These are phyloP conservation scores for Odontocerum albicorne DNA, from an alignment of 2,888 invertebrate genomes.

Conservation along the genomic window DNA sequence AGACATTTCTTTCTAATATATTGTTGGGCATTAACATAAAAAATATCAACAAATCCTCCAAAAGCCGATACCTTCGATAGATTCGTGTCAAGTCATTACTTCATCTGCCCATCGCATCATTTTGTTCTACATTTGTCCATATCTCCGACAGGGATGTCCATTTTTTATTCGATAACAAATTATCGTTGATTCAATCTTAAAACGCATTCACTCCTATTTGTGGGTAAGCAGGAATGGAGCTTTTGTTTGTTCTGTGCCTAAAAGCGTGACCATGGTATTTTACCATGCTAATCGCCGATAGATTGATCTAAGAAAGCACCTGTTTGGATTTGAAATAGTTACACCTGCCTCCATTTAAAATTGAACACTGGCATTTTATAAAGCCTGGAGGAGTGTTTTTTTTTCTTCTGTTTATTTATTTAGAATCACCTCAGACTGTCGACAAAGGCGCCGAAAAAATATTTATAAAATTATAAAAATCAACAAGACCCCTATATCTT, in stretches of 20 bases:
- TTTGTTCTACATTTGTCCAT: slow-evolving; percentile 1
- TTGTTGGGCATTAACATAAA: no score
- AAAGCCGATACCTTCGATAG: background rate
- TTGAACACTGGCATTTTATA: slow-evolving; percentile 14
- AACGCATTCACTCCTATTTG: slow-evolving; percentile 9
- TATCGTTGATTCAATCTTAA: slow-evolving; percentile 12
- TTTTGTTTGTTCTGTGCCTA: slow-evolving; percentile 14
- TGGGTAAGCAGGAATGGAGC: slow-evolving; percentile 1
- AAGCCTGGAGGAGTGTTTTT: slow-evolving; percentile 7
- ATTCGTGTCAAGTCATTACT: background rate
- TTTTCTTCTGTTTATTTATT: slow-evolving; percentile 6
- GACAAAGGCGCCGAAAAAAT: slow-evolving; percentile 33
- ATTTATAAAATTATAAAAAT: slow-evolving; percentile 34
- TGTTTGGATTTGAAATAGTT: no score
- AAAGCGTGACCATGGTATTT: slow-evolving; percentile 29
- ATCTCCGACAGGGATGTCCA: background rate
- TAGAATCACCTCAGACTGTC: slow-evolving; percentile 19
- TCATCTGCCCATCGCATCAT: slow-evolving; percentile 1
- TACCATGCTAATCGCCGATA: slow-evolving; percentile 26
- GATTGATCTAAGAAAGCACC: slow-evolving; percentile 14
- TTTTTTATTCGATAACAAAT: slow-evolving; percentile 7
- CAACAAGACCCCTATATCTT: slow-evolving; percentile 24
- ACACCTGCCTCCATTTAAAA: slow-evolving; percentile 25
- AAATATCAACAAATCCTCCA: no score
- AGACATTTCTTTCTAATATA: no score